phyloP scores from a whole-genome alignment of 2,113 vertebrate species.

The Gallinago jamesoni region DNA sequence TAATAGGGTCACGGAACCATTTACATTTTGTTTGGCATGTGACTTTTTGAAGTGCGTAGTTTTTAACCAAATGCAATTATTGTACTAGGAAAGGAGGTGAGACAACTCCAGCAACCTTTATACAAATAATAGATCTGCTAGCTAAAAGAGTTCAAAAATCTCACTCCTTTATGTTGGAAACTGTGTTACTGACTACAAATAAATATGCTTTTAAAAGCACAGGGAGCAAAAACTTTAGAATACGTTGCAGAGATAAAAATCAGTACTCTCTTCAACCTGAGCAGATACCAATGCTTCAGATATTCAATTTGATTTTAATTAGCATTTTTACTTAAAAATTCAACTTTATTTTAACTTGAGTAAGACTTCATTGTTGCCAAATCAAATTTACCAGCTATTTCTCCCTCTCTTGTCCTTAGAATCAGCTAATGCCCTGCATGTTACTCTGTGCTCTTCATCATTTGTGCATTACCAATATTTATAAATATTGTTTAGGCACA shows the following conservation, averaged over 20 bases:
- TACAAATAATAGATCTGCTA: background rate
- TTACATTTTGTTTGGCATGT: background rate
- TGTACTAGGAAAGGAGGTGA: background rate
- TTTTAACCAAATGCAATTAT: slow-evolving; percentile 7
- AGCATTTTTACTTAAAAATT: background rate
- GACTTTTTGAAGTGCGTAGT: background rate
- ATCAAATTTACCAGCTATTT: background rate
- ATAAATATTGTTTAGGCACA: background rate
- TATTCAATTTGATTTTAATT: background rate
- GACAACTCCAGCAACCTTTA: background rate
- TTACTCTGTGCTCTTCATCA: background rate
- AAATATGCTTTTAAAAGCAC: background rate
- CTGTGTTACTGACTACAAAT: background rate
- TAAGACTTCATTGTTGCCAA: background rate
- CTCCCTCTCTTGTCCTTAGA: background rate
- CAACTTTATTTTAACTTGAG: background rate
- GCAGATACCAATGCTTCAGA: background rate
- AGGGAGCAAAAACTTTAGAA: background rate
- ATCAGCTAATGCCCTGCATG: background rate
- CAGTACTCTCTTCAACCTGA: background rate
- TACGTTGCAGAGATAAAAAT: background rate
- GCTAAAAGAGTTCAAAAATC: background rate
- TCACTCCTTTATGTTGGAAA: background rate
- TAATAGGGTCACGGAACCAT: background rate
- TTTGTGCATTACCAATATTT: background rate